These are phyloP conservation scores for Todiramphus chloris DNA, from an alignment of 2,113 vertebrate species.

Conservation along the genomic window DNA sequence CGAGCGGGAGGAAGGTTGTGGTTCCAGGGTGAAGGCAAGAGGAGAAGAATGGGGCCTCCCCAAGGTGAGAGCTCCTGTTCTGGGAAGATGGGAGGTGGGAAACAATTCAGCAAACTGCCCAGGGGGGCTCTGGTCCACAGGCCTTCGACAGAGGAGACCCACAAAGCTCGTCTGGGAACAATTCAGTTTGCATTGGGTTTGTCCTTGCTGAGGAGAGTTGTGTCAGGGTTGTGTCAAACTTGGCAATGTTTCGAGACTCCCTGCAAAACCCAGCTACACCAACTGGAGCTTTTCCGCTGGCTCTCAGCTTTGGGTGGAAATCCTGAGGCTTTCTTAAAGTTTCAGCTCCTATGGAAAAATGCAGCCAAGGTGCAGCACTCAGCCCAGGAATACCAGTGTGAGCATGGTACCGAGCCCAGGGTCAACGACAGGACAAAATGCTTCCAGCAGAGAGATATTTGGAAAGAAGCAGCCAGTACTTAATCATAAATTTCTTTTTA, in stretches of 20 bases:
- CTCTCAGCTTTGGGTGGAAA: background rate
- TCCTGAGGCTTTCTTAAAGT: background rate
- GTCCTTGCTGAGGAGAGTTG: background rate
- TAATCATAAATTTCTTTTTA: background rate
- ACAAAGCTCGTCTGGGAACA: background rate
- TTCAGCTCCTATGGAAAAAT: background rate
- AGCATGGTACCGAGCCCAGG: background rate
- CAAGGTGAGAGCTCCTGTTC: background rate
- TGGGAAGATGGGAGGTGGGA: background rate
- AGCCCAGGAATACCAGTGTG: background rate
- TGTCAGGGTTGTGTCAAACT: rapidly evolving
- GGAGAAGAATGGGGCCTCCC: background rate
- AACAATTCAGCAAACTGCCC: background rate
- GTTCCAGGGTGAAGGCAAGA: background rate
- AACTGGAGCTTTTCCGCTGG: background rate
- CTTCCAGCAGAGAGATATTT: background rate
- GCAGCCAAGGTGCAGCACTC: background rate
- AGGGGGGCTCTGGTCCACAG: background rate
- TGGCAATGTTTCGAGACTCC: background rate
- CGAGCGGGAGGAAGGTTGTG: rapidly evolving
- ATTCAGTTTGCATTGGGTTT: background rate
- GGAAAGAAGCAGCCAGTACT: background rate
- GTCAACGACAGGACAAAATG: background rate
- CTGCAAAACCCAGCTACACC: background rate
- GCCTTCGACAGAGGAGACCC: rapidly evolving